Percentiles rank a stretch among this genome's conserved stretches.
Evolutionary conservation across 1,140 invertebrate genomes (phyloP).

Genomic region (Dreissena rostriformis): DNA sequence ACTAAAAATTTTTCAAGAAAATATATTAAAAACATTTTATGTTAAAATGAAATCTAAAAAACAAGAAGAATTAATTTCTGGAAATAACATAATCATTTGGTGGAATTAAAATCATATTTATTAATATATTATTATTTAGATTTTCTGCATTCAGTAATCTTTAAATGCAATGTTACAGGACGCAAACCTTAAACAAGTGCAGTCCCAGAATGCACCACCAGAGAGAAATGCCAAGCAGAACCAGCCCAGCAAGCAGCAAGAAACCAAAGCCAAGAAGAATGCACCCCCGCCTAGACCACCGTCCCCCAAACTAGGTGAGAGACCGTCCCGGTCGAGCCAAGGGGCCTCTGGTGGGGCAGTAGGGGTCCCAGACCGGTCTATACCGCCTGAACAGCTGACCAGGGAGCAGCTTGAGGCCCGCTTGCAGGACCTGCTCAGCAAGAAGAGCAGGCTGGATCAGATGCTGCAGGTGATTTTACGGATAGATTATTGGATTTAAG

Average conservation of each 20-base stretch:
- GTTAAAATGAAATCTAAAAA: too few species aligned
- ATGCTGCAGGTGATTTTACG: slow-evolving; percentile 73
- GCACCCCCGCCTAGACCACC: slow-evolving; percentile 40
- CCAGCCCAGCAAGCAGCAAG: neutral
- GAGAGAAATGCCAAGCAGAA: slow-evolving; percentile 6
- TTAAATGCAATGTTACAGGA: neutral
- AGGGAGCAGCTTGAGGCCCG: slow-evolving; percentile 74
- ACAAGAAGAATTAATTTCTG: too few species aligned
- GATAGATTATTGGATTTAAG: slow-evolving; percentile 71
- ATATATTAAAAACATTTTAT: too few species aligned
- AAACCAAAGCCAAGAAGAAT: slow-evolving; percentile 9
- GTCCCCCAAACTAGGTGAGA: slow-evolving; percentile 26
- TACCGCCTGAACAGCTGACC: slow-evolving; percentile 44
- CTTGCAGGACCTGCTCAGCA: slow-evolving; percentile 76
- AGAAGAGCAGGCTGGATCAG: slow-evolving; percentile 76
- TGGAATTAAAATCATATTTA: too few species aligned
- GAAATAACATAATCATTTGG: too few species aligned
- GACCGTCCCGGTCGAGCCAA: neutral
- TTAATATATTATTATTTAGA: too few species aligned
- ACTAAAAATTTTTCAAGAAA: too few species aligned
- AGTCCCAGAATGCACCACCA: neutral
- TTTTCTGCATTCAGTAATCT: too few species aligned
- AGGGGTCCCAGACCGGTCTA: neutral
- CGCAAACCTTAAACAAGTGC: neutral
- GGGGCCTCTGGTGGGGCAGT: neutral